These are phyloP conservation scores for Brachionus calyciflorus DNA, from an alignment of 1,140 invertebrate genomes.

Conservation along the genomic window DNA sequence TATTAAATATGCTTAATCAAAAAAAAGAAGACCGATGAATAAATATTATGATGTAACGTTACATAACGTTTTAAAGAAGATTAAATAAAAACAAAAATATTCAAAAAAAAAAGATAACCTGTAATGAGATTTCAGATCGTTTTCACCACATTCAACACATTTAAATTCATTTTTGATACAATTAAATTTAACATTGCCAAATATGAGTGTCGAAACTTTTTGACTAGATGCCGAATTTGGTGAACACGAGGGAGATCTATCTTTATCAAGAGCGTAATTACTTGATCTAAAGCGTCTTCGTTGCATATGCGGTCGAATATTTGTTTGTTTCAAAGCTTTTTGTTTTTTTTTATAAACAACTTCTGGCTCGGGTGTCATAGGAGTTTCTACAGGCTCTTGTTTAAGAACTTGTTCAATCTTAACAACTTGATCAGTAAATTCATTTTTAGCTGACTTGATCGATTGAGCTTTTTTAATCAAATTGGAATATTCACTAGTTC, in stretches of 20 bases:
- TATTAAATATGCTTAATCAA: no score
- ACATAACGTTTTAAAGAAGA: no score
- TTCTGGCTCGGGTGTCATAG: neutral
- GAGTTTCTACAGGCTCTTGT: neutral
- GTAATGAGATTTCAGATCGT: conserved; percentile 41
- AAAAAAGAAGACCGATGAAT: no score
- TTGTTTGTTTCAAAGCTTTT: conserved; percentile 44
- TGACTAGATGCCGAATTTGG: neutral
- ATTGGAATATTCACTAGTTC: conserved; percentile 27
- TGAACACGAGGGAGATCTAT: neutral
- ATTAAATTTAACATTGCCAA: conserved; percentile 11
- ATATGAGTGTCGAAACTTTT: neutral
- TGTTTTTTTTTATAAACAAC: conserved; percentile 37
- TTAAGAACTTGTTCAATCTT: no score
- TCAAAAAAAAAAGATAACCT: neutral
- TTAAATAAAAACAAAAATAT: no score
- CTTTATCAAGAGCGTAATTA: neutral
- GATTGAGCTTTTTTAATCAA: conserved; percentile 22
- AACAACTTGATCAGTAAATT: neutral
- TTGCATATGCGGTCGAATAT: conserved; percentile 18
- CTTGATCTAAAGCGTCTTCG: neutral
- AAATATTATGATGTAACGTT: no score
- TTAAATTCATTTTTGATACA: conserved; percentile 32
- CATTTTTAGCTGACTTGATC: neutral
- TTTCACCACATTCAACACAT: conserved; percentile 35